Conservation (phyloP, 2,888 invertebrate genomes). For the Nephrotoma guestfalica region DNA sequence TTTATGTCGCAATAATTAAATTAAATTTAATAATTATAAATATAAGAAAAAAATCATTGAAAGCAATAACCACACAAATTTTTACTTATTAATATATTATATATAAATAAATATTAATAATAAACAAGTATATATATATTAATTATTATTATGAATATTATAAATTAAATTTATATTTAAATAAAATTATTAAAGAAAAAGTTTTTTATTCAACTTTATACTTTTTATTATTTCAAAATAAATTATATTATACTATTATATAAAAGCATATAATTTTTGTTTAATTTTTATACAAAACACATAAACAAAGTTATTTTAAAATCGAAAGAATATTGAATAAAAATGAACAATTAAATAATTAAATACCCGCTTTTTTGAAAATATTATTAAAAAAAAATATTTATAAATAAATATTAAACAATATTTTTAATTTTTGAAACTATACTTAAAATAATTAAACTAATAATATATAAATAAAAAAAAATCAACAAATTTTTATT, state of each 20-base stretch:
- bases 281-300: conserved; percentile 1
- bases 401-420: neutral
- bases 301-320: neutral
- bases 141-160: conserved; percentile 31
- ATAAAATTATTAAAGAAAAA: conserved; percentile 13
- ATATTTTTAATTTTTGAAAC: neutral
- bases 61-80: conserved; percentile 13
- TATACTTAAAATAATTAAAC: conserved; percentile 5
- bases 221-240: neutral
- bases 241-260: neutral
- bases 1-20: conserved; percentile 6
- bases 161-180: conserved; percentile 21
- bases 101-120: neutral
- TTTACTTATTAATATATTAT: conserved; percentile 7
- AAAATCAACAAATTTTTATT: conserved; percentile 1
- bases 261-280: neutral
- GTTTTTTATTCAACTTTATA: conserved; percentile 19
- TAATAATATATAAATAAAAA: neutral
- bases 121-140: conserved; percentile 21
- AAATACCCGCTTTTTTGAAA: neutral
- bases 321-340: neutral
- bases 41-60: conserved; percentile 9
- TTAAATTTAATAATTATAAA: conserved; percentile 7
- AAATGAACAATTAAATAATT: neutral
- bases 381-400: conserved; percentile 5